These are phyloP conservation scores for Cheilosia vernalis DNA, from an alignment of 2,888 invertebrate genomes.

Conservation along the genomic window DNA sequence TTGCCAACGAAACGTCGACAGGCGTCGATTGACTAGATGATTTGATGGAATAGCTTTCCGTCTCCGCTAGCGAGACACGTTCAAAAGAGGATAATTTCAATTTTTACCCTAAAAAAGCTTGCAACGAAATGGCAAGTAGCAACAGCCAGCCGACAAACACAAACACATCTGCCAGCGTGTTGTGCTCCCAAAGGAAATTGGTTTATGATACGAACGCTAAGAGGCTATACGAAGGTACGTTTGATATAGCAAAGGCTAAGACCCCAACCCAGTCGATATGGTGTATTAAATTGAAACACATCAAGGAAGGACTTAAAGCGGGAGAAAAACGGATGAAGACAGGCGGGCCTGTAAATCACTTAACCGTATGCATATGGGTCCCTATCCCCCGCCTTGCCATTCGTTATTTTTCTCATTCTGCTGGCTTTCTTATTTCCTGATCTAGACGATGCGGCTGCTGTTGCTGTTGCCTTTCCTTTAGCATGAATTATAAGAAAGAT, in stretches of 20 bases:
- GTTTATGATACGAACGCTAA: conserved; percentile 71
- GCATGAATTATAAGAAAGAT: conserved; percentile 68
- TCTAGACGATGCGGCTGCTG: conserved; percentile 64
- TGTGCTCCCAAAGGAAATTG: conserved; percentile 74
- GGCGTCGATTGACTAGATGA: conserved; percentile 37
- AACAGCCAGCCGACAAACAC: conserved; percentile 35
- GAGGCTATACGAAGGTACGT: conserved; percentile 46
- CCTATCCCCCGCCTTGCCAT: conserved; percentile 11
- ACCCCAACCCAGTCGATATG: conserved; percentile 30
- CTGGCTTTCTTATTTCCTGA: conserved; percentile 12
- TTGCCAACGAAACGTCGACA: background rate
- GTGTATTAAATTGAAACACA: conserved; percentile 54
- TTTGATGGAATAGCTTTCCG: conserved; percentile 66
- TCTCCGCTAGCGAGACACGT: conserved; percentile 16
- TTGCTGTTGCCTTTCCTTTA: conserved; percentile 9
- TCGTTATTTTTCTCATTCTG: conserved; percentile 58
- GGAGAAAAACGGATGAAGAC: background rate
- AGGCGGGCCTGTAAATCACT: conserved; percentile 55
- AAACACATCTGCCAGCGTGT: conserved; percentile 37
- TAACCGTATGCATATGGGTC: conserved; percentile 61
- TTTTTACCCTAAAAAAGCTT: conserved; percentile 45
- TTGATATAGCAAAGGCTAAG: conserved; percentile 44
- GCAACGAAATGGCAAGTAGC: conserved; percentile 19
- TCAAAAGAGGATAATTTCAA: conserved; percentile 64
- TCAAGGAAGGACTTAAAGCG: conserved; percentile 9